These are phyloP conservation scores for Hylomyscus alleni DNA, from an alignment of 2,797 vertebrate genomes.

Conservation along the genomic window DNA sequence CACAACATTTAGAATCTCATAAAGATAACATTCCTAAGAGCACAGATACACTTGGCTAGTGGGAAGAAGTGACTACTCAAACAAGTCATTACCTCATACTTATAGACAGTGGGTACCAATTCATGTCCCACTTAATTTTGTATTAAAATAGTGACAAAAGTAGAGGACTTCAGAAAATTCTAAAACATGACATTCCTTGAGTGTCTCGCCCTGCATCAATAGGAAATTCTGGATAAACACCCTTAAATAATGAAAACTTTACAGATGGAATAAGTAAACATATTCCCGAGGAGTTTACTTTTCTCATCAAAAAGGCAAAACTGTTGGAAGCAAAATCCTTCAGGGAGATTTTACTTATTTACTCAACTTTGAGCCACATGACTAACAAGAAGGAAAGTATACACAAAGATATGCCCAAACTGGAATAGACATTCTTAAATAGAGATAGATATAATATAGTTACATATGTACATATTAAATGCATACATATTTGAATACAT, in stretches of 20 bases:
- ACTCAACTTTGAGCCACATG: not conserved
- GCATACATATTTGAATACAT: not conserved
- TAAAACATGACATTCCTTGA: not conserved
- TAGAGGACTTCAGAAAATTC: not conserved
- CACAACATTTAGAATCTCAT: not conserved
- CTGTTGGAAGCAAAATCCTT: conserved; percentile 8
- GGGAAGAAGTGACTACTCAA: not conserved
- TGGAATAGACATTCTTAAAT: not conserved
- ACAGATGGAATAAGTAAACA: not conserved
- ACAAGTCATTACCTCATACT: not conserved
- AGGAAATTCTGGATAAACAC: not conserved
- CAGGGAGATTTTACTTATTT: not conserved
- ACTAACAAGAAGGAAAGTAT: not conserved
- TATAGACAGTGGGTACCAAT: not conserved
- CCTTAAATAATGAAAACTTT: not conserved
- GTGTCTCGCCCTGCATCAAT: not conserved
- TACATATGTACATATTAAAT: not conserved
- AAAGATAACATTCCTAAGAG: not conserved
- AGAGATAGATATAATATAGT: not conserved
- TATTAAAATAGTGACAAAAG: not conserved
- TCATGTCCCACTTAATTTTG: not conserved
- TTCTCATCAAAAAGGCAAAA: not conserved
- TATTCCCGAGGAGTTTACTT: not conserved
- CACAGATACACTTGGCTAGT: not conserved
- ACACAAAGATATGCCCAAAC: not conserved